Base-by-base conservation (phyloP, 2,113 vertebrate species). In the Tilapia sparmanii region DNA sequence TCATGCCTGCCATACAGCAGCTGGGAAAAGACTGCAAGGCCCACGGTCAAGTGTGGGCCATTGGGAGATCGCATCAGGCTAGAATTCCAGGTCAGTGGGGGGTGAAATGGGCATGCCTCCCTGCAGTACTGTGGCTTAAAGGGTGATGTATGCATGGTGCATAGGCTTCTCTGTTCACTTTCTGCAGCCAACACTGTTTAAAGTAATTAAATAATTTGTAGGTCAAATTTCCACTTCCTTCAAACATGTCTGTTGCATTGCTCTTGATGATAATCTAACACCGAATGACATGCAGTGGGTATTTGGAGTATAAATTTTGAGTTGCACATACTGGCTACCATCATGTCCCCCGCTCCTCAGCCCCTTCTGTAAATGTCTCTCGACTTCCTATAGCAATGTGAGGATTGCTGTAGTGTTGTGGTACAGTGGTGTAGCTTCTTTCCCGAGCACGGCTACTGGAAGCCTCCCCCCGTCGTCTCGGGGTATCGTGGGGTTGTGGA, bases 1-100 rank as follows among this genome's bases (percentile, higher is more conserved):
- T 91, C 92, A 90, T 92, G 94, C 93, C 93, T 95, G 91, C 90
- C 86, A 35, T 29, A 86, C 78, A 88, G 92, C 95, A 95, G 92
- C 95, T 95, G 93, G 91, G 91, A 63, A 31, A 66, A 87, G 83
- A 87, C 89, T 80, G 84, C 59, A 31, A 78, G 91, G 40, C 83
- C 73, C 91, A 84, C 53, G 84, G 88, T 92, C 85, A 87, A 92
- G 88, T 90, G 91, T 87, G 61, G 91, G 84, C 89, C 86, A 45
- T 38, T 38, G 86, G 86, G 73, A 94, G 57, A 92, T 76, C 6
- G 88, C 91, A 84, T 92, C 76, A 73, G 42, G 84, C 78, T 86
- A 79, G 86, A 91, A 91, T 94, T 90, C 84, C 82, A 79, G 83
- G 38, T 45, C 8, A 16, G 84, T 78, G 38, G 40, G 33, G 13